phyloP scores from a whole-genome alignment of 2,797 vertebrate species.

The Margarornis squamiger region DNA sequence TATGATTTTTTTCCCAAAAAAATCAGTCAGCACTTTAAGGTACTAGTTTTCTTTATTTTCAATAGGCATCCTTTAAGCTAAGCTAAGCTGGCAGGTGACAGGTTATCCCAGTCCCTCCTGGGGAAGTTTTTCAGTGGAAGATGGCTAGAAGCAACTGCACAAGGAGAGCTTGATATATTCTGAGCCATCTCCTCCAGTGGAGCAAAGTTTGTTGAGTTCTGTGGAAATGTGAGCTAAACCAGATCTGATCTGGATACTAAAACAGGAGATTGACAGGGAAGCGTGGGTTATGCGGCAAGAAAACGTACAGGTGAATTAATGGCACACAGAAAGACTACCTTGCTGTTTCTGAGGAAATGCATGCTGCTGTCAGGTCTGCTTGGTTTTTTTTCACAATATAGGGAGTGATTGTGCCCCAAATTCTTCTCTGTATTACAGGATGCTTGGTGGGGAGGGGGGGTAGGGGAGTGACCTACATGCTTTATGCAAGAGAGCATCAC shows the following conservation, averaged over 20 bases:
- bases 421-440: background rate
- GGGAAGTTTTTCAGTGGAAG: background rate
- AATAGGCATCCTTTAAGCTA: background rate
- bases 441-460: accelerated
- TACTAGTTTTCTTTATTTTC: background rate
- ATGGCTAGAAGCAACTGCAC: background rate
- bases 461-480: background rate
- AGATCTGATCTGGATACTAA: background rate
- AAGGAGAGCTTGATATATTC: background rate
- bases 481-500: background rate
- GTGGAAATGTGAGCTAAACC: background rate
- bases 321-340: background rate
- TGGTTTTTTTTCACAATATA: background rate
- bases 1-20: background rate
- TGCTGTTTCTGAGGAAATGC: background rate
- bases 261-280: background rate
- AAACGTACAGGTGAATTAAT: background rate
- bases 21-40: background rate
- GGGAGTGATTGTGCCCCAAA: background rate
- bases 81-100: background rate
- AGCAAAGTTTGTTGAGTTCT: background rate
- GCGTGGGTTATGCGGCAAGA: background rate
- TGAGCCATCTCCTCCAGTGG: background rate
- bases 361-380: background rate
- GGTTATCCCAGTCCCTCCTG: background rate